Conservation (phyloP, 2,888 invertebrate genomes). For the Leptura quadrifasciata region DNA sequence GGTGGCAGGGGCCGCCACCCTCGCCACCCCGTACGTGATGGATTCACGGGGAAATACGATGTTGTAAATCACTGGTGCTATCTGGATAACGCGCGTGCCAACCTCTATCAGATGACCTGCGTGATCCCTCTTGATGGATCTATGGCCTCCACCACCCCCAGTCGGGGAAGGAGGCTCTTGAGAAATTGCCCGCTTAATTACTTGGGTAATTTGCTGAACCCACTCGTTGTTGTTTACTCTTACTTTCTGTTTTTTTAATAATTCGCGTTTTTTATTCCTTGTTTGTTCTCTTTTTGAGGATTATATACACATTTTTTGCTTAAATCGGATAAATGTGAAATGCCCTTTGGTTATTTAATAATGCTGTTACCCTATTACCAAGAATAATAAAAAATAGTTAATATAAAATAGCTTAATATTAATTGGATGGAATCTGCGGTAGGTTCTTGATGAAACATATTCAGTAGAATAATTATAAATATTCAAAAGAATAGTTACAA, state of each 20-base stretch:
- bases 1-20: slow-evolving; percentile 43
- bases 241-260: slow-evolving; percentile 29
- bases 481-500: too few species aligned
- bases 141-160: slow-evolving; percentile 57
- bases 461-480: too few species aligned
- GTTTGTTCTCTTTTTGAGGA: slow-evolving; percentile 10
- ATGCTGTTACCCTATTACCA: too few species aligned
- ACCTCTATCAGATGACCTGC: slow-evolving; percentile 72
- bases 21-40: slow-evolving; percentile 64
- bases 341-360: too few species aligned
- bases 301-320: neutral
- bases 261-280: slow-evolving; percentile 10
- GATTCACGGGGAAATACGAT: slow-evolving; percentile 69
- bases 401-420: too few species aligned
- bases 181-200: slow-evolving; percentile 54
- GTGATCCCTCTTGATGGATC: slow-evolving; percentile 70
- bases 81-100: slow-evolving; percentile 70
- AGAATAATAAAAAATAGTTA: too few species aligned
- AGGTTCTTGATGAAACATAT: too few species aligned
- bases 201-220: slow-evolving; percentile 46
- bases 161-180: slow-evolving; percentile 41
- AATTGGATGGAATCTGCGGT: too few species aligned
- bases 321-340: too few species aligned
- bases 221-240: slow-evolving; percentile 29
- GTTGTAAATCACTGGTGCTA: slow-evolving; percentile 70